Conservation (phyloP, 2,888 invertebrate species). For the Harmothoe impar region DNA sequence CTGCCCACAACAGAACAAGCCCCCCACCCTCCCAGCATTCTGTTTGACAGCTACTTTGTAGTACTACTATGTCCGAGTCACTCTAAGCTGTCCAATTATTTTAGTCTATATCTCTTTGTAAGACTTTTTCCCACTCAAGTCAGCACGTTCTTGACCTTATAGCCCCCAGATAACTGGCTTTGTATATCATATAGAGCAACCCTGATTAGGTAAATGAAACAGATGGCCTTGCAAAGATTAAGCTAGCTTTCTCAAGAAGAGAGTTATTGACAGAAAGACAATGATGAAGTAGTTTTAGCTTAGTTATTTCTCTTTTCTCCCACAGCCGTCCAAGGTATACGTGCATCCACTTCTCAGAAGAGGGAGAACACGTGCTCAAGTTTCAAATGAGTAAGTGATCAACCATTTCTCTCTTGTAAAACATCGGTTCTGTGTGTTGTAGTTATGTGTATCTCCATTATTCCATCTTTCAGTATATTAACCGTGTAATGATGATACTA, state of each 20-base stretch:
- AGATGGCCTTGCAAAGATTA: neutral
- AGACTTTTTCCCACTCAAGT: neutral
- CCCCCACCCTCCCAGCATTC: neutral
- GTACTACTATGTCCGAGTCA: neutral
- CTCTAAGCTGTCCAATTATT: neutral
- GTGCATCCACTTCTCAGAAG: slow-evolving; percentile 69
- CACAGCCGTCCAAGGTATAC: slow-evolving; percentile 70
- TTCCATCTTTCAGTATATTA: no score
- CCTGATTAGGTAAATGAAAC: neutral
- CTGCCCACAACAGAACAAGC: neutral
- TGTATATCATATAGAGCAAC: neutral
- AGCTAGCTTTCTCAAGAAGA: no score
- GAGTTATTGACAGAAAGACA: neutral
- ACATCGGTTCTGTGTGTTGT: no score
- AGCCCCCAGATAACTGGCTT: neutral
- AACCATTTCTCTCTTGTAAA: neutral
- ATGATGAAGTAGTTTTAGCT: neutral
- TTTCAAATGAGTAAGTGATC: slow-evolving; percentile 69
- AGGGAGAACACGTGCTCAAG: slow-evolving; percentile 61
- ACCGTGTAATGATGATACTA: no score
- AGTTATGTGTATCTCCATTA: no score
- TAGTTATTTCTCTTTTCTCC: slow-evolving; percentile 8
- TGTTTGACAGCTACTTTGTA: neutral
- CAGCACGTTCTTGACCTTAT: neutral
- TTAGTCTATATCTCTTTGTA: neutral